Evolutionary conservation across 2,797 vertebrate species (phyloP), one percentile per base, ranked within the genome.

Genomic region (Champsocephalus esox): DNA sequence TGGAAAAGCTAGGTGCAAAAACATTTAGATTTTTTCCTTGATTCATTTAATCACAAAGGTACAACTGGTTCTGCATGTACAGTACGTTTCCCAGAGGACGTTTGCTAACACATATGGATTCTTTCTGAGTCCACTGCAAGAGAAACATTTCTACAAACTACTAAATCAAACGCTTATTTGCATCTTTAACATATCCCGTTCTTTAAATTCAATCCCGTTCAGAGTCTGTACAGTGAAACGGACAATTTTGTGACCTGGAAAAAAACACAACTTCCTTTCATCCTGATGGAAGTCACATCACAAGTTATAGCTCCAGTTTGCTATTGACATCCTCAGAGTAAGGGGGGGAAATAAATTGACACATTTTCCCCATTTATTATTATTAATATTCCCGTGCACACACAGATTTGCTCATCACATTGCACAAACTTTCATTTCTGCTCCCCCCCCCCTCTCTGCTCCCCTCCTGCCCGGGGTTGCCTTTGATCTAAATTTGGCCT

Each of bases 401-500:
- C 71, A 49, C 83, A 83, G 84, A 86, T 85, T 89, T 89, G 77
- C 87, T 91, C 87, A 89, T 89, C 88, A 80, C 81, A 79, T 83
- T 73, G 72, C 84, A 43, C 81, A 81, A 89, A 92, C 88, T 89
- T 91, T 75, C 83, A 88, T 92, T 92, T 90, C 84, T 89, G 88
- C 87, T 82, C 28, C 71, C 54, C 28, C 70, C 70, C 72, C 63
- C 52, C 77, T 60, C 66, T 71, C 79, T 11, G 3, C 34, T 49
- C 76, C 73, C 66, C 75, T 79, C 82, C 75, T 79, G 79, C 81
- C 81, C 38, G 48, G 64, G 81, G 83, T 88, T 81, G 84, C 71
- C 92, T 95, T 95, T 95, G 94, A 94, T 96, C 92, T 94, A 91
- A 92, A 94, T 93, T 90, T 93, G 92, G 92, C 91, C 90, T 83